Evolutionary conservation across 2,888 invertebrate genomes (phyloP), one percentile per base, ranked within the genome.

Genomic region (Palloptera scutellata): DNA sequence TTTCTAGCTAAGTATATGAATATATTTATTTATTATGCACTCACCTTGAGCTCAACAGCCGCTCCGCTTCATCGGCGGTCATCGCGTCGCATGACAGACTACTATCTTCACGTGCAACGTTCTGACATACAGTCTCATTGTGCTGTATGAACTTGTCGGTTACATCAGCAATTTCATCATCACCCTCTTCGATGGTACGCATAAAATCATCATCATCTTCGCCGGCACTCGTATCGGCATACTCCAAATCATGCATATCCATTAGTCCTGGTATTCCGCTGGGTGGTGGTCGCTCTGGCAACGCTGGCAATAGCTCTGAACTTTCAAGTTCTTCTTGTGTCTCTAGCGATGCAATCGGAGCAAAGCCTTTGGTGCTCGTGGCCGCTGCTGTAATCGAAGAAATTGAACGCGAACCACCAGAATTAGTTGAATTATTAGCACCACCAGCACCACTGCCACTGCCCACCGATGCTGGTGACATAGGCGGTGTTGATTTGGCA

Each of bases 1-100:
- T n/a, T n/a, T n/a, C n/a, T n/a, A n/a, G n/a, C n/a, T n/a, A n/a
- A n/a, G n/a, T n/a, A n/a, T n/a, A n/a, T n/a, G n/a, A n/a, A n/a
- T n/a, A 12, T 13, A 17, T 53, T 15, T 6, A 17, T 11, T 13
- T 3, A n/a, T 19, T 11, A 42, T 70, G 66, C 60, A 85, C 87
- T 87, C 84, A 94, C 94, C 93, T 92, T 78, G 92, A 90, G 85
- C 94, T 95, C 78, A 95, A 89, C 81, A 95, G 87, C 86, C 92
- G 91, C 84, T 95, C 94, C 13, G 94, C 95, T 85, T 95, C 95
- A 79, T 93, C 93, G 64, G 94, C 91, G 74, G 95, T 95, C 94
- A 92, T 92, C 51, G 85, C 85, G 78, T 88, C 88, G 30, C 30
- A 30, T 30, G 30, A 6, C 45, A 87, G 86, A 74, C 86, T 84